These are phyloP conservation scores for Agrotis clavis DNA, from an alignment of 2,888 invertebrate species.

Conservation along the genomic window DNA sequence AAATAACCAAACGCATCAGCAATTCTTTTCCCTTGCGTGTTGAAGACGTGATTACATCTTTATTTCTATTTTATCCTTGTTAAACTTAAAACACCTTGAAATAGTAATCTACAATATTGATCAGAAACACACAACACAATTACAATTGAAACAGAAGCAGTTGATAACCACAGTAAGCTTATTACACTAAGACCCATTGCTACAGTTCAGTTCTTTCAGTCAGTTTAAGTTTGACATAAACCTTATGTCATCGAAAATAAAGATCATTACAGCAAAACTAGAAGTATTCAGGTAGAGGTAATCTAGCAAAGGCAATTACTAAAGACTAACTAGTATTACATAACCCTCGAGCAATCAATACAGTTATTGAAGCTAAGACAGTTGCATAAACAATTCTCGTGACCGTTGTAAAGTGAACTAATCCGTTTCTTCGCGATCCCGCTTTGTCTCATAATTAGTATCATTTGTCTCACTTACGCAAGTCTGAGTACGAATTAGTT, in stretches of 20 bases:
- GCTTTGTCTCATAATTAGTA: conserved; percentile 65
- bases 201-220: not conserved
- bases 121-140: no score
- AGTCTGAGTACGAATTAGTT: conserved; percentile 45
- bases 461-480: conserved; percentile 61
- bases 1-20: conserved; percentile 13
- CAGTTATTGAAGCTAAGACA: conserved; percentile 24
- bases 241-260: no score
- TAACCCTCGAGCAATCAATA: conserved; percentile 38
- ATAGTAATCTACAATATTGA: conserved; percentile 16
- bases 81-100: conserved; percentile 30
- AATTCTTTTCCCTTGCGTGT: conserved; percentile 14
- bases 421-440: conserved; percentile 42
- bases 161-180: not conserved
- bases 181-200: not conserved
- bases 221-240: no score
- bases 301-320: conserved; percentile 13
- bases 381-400: conserved; percentile 42
- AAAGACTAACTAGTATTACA: conserved; percentile 14
- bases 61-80: conserved; percentile 26
- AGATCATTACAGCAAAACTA: no score
- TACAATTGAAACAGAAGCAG: not conserved
- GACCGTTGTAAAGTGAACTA: conserved; percentile 35
- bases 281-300: not conserved
- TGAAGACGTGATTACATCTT: conserved; percentile 26